Conservation (phyloP, 2,113 vertebrate species). For the Aleadryas rufinucha region DNA sequence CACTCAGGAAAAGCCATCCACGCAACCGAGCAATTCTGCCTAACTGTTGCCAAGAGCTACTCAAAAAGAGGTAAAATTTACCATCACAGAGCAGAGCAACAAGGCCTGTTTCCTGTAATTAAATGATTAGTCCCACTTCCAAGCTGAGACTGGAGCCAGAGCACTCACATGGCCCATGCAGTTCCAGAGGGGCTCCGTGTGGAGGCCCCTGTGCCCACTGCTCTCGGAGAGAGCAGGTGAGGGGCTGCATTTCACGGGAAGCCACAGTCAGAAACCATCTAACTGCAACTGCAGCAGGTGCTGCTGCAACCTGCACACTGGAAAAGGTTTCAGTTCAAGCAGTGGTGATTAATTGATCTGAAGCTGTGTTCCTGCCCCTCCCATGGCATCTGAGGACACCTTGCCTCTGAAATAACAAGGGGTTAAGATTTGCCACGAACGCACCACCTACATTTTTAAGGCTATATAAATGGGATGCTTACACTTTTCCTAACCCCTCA, state of each 20-base stretch:
- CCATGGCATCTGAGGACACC: constrained; percentile 44
- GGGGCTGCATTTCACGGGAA: background rate
- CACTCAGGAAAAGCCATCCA: background rate
- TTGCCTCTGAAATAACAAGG: constrained; percentile 58
- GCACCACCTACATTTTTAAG: constrained; percentile 67
- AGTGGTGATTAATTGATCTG: background rate
- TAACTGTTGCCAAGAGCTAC: background rate
- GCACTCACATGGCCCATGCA: background rate
- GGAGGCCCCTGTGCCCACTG: rapidly evolving
- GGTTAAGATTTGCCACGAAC: constrained; percentile 54
- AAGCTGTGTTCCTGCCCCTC: constrained; percentile 41
- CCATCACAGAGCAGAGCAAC: background rate
- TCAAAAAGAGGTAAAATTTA: background rate
- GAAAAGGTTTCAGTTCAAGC: background rate
- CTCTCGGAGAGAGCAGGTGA: background rate
- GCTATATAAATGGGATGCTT: constrained; percentile 73
- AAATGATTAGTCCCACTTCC: background rate
- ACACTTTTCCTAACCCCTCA: constrained; percentile 78
- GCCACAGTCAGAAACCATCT: background rate
- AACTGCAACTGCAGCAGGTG: background rate
- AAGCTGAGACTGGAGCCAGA: background rate
- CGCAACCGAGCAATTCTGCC: background rate
- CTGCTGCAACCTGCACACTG: background rate
- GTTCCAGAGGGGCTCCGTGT: background rate
- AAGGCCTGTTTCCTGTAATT: background rate